These are phyloP conservation scores for Alcedo quadribrachys DNA, from an alignment of 2,797 vertebrate species.

Conservation along the genomic window DNA sequence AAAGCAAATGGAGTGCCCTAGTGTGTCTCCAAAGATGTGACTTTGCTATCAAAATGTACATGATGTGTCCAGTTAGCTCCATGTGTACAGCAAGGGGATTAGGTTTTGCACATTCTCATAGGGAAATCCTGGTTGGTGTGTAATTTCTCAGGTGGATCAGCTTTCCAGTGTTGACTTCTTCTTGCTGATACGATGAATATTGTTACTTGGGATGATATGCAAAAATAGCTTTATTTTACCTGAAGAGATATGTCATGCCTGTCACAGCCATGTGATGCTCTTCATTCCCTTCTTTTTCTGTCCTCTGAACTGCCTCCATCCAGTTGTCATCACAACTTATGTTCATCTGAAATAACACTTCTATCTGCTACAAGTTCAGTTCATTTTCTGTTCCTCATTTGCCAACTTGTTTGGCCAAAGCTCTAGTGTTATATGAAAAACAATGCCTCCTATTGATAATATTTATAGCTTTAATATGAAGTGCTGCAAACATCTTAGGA, in stretches of 20 bases:
- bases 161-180: neutral
- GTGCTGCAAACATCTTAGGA: neutral
- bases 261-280: neutral
- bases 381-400: neutral
- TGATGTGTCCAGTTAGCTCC: neutral
- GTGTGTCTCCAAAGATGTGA: neutral
- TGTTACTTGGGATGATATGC: neutral
- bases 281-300: neutral
- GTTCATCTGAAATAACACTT: neutral
- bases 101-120: accelerated
- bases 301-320: neutral
- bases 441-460: neutral
- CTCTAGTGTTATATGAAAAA: neutral
- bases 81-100: neutral
- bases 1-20: neutral
- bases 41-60: neutral
- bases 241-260: neutral
- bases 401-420: neutral
- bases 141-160: neutral
- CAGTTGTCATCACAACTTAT: neutral
- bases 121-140: neutral
- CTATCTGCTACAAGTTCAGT: neutral
- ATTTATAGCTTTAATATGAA: neutral
- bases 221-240: neutral
- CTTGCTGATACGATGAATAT: neutral